Evolutionary conservation across 1,140 invertebrate species (phyloP).

Genomic region (Tenebrio molitor): DNA sequence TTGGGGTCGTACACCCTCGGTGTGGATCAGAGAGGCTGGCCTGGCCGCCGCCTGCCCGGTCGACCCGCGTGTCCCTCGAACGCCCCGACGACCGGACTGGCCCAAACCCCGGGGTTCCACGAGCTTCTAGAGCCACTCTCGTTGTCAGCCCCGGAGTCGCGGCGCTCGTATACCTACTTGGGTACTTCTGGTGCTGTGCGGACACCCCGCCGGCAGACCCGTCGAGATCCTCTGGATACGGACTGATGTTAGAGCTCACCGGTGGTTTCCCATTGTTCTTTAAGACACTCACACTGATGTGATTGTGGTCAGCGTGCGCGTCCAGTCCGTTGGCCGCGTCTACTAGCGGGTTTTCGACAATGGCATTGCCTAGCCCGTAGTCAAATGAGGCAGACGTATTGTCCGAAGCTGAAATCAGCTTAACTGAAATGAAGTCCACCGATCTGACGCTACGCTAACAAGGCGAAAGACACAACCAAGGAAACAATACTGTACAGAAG

Average conservation of each 20-base stretch:
- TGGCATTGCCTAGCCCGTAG: slow-evolving; percentile 63
- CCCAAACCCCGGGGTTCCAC: slow-evolving; percentile 38
- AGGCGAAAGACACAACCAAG: slow-evolving; percentile 35
- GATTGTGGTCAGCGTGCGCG: slow-evolving; percentile 63
- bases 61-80: slow-evolving; percentile 42
- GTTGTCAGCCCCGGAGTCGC: slow-evolving; percentile 44
- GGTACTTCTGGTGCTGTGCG: slow-evolving; percentile 59
- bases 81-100: slow-evolving; percentile 42
- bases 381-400: slow-evolving; percentile 64
- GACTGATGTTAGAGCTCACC: slow-evolving; percentile 52
- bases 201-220: slow-evolving; percentile 44
- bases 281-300: slow-evolving; percentile 64
- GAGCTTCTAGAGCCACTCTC: too few relatives aligned
- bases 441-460: slow-evolving; percentile 39
- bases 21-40: neutral
- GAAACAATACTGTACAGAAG: slow-evolving; percentile 40
- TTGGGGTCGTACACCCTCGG: slow-evolving; percentile 5
- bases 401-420: slow-evolving; percentile 67
- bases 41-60: slow-evolving; percentile 24
- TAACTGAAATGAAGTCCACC: slow-evolving; percentile 67
- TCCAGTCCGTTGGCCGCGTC: slow-evolving; percentile 64
- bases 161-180: slow-evolving; percentile 64
- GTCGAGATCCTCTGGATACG: slow-evolving; percentile 58
- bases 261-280: slow-evolving; percentile 61
- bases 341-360: slow-evolving; percentile 65